Percentiles rank a stretch among this genome's conserved stretches.
phyloP scores from a whole-genome alignment of 2,113 vertebrate genomes.

The Ophiodon elongatus region DNA sequence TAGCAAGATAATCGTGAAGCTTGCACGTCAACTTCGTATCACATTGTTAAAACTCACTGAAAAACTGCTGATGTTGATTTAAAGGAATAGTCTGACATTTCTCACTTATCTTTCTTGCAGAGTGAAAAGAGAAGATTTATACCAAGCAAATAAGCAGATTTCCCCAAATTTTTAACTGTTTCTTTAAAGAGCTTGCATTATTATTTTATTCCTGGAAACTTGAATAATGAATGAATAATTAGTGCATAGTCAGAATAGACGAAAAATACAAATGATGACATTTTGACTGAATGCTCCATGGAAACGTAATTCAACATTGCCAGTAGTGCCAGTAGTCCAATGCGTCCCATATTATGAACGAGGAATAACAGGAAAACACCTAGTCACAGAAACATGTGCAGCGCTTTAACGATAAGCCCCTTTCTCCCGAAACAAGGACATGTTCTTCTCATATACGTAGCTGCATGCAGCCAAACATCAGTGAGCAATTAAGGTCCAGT shows the following conservation, averaged over 20 bases:
- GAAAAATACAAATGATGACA: constrained; percentile 9
- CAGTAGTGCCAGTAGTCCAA: constrained; percentile 37
- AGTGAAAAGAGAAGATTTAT: neutral
- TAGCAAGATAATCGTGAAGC: constrained; percentile 35
- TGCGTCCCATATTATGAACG: constrained; percentile 14
- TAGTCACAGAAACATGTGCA: constrained; percentile 54
- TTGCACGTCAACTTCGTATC: constrained; percentile 22
- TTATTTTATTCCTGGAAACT: constrained; percentile 8
- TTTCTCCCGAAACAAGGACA: constrained; percentile 52
- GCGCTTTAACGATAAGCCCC: constrained; percentile 36
- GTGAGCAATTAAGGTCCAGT: constrained; percentile 79
- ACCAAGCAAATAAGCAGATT: neutral
- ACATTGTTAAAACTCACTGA: constrained; percentile 6
- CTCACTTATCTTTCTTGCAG: neutral
- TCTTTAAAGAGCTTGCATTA: neutral
- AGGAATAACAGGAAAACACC: constrained; percentile 54
- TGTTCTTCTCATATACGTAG: constrained; percentile 54
- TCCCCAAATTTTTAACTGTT: neutral
- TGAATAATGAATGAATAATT: constrained; percentile 7
- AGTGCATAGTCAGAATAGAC: neutral
- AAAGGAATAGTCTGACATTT: neutral
- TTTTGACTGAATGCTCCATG: constrained; percentile 19
- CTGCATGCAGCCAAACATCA: constrained; percentile 78
- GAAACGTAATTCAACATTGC: constrained; percentile 38
- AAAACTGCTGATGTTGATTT: neutral